These are phyloP conservation scores for Muraenolepis orangiensis DNA, from an alignment of 2,797 vertebrate species.

Conservation along the genomic window DNA sequence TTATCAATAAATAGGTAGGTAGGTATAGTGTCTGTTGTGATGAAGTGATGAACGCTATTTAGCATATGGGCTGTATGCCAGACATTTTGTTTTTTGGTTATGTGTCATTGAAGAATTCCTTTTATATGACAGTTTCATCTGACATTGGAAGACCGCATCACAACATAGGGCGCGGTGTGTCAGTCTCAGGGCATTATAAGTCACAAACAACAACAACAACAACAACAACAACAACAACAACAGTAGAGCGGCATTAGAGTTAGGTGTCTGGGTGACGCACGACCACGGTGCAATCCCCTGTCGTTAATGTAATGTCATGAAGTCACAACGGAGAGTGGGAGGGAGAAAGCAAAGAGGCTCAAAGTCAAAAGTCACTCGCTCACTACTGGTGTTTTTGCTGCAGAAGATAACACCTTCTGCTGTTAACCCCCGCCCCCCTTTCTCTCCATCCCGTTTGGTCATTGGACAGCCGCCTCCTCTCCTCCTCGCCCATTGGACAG, in stretches of 20 bases:
- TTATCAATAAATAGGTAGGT: too few species aligned
- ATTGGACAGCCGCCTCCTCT: constrained; percentile 38
- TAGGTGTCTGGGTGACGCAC: background rate
- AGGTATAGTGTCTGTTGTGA: too few species aligned
- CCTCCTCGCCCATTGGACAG: constrained; percentile 44
- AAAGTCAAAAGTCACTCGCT: background rate
- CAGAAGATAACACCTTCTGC: constrained; percentile 34
- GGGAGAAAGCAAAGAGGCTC: background rate
- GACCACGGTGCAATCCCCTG: background rate
- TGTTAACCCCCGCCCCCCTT: constrained; percentile 40
- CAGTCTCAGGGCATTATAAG: background rate
- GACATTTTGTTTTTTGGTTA: background rate
- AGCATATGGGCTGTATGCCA: background rate
- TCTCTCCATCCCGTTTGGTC: constrained; percentile 5
- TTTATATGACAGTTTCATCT: background rate
- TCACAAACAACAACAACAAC: background rate
- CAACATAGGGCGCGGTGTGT: background rate
- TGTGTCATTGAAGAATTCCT: background rate
- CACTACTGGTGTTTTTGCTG: constrained; percentile 6
- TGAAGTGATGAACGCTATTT: background rate
- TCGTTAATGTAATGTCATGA: background rate
- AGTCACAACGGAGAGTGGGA: background rate
- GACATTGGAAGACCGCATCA: background rate
- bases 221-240: background rate
- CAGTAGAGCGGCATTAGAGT: background rate